Base-by-base conservation (phyloP, 2,797 vertebrate genomes). In the Liparis tanakae region DNA sequence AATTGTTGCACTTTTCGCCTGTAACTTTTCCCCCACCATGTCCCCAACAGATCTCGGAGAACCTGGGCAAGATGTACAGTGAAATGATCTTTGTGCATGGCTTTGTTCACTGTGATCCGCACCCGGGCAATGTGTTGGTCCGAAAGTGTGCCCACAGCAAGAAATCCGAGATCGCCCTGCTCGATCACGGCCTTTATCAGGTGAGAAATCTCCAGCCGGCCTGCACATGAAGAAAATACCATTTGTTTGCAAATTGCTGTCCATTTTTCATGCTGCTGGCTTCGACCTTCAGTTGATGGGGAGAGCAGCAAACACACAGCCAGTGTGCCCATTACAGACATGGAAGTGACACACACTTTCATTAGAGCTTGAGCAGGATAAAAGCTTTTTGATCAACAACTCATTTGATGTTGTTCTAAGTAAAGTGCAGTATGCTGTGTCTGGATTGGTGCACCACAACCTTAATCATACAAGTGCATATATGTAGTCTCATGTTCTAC, bases 41-140 rank as follows among this genome's bases (percentile, higher is more conserved):
- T 70, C 25, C 18, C 43, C 17, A n/a, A 36, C 88, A 99, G 98
- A 95, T 99, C 79, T 98, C 97, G 0, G 94, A 94, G 81, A 95
- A 96, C 81, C 81, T 99, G 86, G 97, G 97, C 6, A 96, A 95
- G 78, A 91, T 99, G 78, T 99, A 98, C 94, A 99, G 98, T 0
- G 98, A 99, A 89, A 99, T 99, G 98, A 98, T 99, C 85, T 99
- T 99, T 46, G 94, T 99, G 82, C 95, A 98, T 0, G 98, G 98
- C 59, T 99, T 99, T 4, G 97, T 99, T 73, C 98, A 99, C 92
- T 99, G 98, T 53, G 98, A 99, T 81, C 98, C 97, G 0, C 98
- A 99, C 84, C 98, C 98, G 0, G 98, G 98, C 59, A 99, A 99
- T 0, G 96, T 99, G 74, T 77, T 99, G 76, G 97, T 99, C 72